A percentile compares a stretch with the other conserved stretches of the same genome.
These are phyloP conservation scores for Hydractinia echinata DNA, from an alignment of 30 jellyfish, hydroid and myxozoan genomes.

Conservation along the genomic window DNA sequence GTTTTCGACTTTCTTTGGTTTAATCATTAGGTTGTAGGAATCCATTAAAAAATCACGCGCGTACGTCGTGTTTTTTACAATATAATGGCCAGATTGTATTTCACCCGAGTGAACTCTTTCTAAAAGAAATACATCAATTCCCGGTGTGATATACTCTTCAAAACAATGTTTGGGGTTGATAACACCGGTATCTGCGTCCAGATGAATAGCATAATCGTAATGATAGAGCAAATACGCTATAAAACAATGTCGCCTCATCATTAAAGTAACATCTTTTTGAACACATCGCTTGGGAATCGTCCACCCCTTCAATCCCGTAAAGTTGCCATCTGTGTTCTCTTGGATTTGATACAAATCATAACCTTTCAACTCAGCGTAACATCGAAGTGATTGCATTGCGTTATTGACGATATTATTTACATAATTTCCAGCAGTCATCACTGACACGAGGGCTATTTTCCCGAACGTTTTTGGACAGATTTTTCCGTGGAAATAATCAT, in stretches of 20 bases:
- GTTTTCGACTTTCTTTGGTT: not conserved
- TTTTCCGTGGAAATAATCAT: not conserved
- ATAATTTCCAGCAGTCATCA: not conserved
- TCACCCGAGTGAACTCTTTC: conserved; percentile 36
- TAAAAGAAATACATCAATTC: conserved; percentile 23
- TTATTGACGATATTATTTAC: not conserved
- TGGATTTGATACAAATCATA: conserved; percentile 1
- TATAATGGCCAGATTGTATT: conserved; percentile 31
- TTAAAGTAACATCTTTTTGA: not conserved
- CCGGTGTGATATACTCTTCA: conserved; percentile 33
- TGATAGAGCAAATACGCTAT: not conserved
- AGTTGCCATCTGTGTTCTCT: not conserved
- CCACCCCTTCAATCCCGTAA: not conserved
- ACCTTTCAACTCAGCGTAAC: conserved; percentile 26
- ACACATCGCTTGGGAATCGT: not conserved
- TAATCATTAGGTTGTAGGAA: not conserved
- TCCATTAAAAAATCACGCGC: conserved; percentile 1
- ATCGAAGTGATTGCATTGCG: conserved; percentile 2
- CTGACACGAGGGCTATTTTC: not conserved
- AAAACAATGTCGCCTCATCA: not conserved
- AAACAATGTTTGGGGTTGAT: conserved; percentile 24
- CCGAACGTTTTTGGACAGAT: not conserved
- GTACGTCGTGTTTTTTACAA: conserved; percentile 30
- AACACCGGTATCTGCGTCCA: conserved; percentile 28
- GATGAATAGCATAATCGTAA: conserved; percentile 18